These are phyloP conservation scores for Rutpela maculata DNA, from an alignment of 2,888 invertebrate genomes.

Conservation along the genomic window DNA sequence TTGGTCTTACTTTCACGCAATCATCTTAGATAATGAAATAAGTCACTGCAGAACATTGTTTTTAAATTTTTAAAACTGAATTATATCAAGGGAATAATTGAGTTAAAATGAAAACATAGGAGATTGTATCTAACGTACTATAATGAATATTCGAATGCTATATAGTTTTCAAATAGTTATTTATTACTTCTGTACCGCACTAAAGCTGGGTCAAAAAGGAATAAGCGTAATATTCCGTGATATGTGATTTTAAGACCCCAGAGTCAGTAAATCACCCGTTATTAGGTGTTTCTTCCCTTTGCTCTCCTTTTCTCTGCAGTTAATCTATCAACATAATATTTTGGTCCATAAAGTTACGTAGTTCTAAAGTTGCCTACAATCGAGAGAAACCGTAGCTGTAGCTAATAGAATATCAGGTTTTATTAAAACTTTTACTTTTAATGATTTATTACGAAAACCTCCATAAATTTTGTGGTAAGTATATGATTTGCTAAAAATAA, in stretches of 20 bases:
- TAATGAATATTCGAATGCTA: not conserved
- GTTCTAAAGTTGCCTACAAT: constrained; percentile 21
- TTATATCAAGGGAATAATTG: too few relatives aligned
- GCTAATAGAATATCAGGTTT: constrained; percentile 24
- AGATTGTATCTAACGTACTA: too few relatives aligned
- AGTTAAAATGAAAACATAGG: too few relatives aligned
- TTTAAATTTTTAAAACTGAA: too few relatives aligned
- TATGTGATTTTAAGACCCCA: constrained; percentile 54
- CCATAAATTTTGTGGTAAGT: constrained; percentile 24
- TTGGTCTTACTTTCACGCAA: too few relatives aligned
- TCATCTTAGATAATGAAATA: too few relatives aligned
- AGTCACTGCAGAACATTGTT: too few relatives aligned
- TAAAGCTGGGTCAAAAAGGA: constrained; percentile 18
- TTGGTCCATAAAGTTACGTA: constrained; percentile 3
- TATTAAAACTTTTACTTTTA: constrained; percentile 30
- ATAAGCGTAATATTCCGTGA: constrained; percentile 46
- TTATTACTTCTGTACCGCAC: not conserved
- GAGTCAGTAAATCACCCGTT: constrained; percentile 62
- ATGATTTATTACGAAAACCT: constrained; percentile 19
- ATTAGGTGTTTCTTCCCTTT: constrained; percentile 60
- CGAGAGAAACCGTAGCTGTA: not conserved
- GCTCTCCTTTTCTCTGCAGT: constrained; percentile 50
- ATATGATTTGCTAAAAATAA: not conserved
- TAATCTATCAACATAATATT: constrained; percentile 47
- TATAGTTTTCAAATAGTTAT: not conserved